These are phyloP conservation scores for Alloplasta piceator DNA, from an alignment of 2,888 invertebrate species.

Conservation along the genomic window DNA sequence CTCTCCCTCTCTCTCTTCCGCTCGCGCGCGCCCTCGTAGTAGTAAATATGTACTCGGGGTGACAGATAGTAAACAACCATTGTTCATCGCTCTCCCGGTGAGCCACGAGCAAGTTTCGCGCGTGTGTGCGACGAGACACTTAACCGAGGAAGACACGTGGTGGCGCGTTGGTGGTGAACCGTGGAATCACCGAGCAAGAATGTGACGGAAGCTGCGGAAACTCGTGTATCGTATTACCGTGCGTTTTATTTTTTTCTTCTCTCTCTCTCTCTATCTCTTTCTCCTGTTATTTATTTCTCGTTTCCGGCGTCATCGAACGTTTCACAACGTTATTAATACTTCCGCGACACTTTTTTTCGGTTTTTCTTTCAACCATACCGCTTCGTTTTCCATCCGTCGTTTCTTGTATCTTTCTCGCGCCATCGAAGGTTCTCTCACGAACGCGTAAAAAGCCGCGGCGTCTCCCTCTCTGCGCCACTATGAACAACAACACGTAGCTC, in stretches of 20 bases:
- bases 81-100: conserved; percentile 57
- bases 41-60: conserved; percentile 63
- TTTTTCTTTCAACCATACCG: not conserved
- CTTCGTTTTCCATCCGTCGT: not conserved
- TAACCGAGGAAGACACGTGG: conserved; percentile 52
- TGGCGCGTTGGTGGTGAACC: conserved; percentile 23
- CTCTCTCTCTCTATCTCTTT: not conserved
- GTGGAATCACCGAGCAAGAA: conserved; percentile 20
- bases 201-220: conserved; percentile 9
- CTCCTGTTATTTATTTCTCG: not conserved
- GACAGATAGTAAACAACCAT: conserved; percentile 78
- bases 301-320: not conserved
- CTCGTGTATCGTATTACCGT: conserved; percentile 11
- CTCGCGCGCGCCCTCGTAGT: conserved; percentile 4
- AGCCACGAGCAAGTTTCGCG: conserved; percentile 1
- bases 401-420: conserved; percentile 1
- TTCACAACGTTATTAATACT: conserved; percentile 15
- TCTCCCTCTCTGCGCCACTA: conserved; percentile 19
- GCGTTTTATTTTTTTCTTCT: not conserved
- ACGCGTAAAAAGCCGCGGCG: not conserved
- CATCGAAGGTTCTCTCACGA: conserved; percentile 1
- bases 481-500: conserved; percentile 37
- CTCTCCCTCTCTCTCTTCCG: not conserved
- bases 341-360: conserved; percentile 6
- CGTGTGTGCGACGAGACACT: not conserved